A percentile compares a stretch with the other conserved stretches of the same genome.
phyloP scores from a whole-genome alignment of 1,140 invertebrate species.

The Aphis craccivora region DNA sequence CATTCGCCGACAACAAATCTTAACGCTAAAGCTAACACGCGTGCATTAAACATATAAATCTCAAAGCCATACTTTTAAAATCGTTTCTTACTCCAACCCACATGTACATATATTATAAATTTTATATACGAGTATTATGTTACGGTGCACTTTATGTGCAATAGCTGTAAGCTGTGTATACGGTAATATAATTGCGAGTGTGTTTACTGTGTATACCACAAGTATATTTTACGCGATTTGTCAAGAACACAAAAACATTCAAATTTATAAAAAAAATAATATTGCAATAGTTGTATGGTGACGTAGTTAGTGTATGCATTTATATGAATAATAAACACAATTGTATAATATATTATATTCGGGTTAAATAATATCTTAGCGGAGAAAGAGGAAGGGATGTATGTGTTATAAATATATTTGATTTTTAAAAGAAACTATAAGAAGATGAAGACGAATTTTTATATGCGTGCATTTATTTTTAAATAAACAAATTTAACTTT shows the following conservation, averaged over 20 bases:
- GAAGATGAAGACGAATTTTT: not conserved
- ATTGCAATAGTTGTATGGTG: not conserved
- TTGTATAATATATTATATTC: not conserved
- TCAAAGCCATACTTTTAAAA: not conserved
- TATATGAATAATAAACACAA: not conserved
- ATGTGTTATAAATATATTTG: not conserved
- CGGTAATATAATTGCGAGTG: not conserved
- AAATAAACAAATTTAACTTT: not conserved
- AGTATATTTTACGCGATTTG: not conserved
- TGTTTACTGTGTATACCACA: not conserved
- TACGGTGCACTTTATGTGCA: not conserved
- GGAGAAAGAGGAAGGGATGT: not conserved
- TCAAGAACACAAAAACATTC: not conserved
- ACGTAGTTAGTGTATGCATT: not conserved
- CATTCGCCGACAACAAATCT: conserved; percentile 10
- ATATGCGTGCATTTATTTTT: not conserved
- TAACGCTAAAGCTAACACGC: not conserved
- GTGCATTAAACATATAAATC: not conserved
- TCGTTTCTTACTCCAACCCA: not conserved
- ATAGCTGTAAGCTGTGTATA: not conserved
- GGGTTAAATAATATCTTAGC: not conserved
- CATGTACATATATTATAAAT: not conserved
- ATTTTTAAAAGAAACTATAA: not conserved
- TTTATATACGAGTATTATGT: not conserved
- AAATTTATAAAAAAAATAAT: not conserved